A percentile compares a stretch with the other conserved stretches of the same genome.
Conservation (phyloP, 2,888 invertebrate species). For the Diloba caeruleocephala region DNA sequence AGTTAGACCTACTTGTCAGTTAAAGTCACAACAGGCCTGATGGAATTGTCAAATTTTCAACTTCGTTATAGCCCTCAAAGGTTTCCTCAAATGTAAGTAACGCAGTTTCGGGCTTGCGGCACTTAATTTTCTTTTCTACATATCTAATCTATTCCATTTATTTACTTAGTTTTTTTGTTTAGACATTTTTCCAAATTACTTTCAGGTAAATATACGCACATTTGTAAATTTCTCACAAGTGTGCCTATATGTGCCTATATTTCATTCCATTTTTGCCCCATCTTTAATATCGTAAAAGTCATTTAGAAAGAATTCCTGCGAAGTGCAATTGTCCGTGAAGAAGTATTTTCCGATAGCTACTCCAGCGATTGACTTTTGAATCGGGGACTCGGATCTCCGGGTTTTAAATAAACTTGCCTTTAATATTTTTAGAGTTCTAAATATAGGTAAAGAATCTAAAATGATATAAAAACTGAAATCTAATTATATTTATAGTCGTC, state of each 20-base stretch:
- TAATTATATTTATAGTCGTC: constrained; percentile 44
- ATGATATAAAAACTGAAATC: constrained; percentile 22
- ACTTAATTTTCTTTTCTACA: too few relatives aligned
- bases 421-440: constrained; percentile 12
- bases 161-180: too few relatives aligned
- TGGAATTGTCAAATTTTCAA: constrained; percentile 31
- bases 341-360: constrained; percentile 54
- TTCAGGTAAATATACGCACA: too few relatives aligned
- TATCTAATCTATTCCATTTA: too few relatives aligned
- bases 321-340: constrained; percentile 47
- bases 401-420: constrained; percentile 23
- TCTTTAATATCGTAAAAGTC: constrained; percentile 26
- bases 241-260: constrained; percentile 9
- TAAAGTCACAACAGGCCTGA: constrained; percentile 30
- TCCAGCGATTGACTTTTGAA: constrained; percentile 44
- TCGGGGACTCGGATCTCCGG: constrained; percentile 23
- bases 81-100: too few relatives aligned
- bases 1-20: constrained; percentile 1
- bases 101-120: too few relatives aligned
- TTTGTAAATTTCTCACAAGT: too few relatives aligned
- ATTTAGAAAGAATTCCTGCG: constrained; percentile 21
- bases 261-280: constrained; percentile 18
- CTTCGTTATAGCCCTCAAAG: constrained; percentile 13
- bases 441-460: not conserved
- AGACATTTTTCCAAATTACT: too few relatives aligned